A percentile compares a stretch with the other conserved stretches of the same genome.
Evolutionary conservation across 2,113 vertebrate species (phyloP).

Genomic region (Hassar affinis): DNA sequence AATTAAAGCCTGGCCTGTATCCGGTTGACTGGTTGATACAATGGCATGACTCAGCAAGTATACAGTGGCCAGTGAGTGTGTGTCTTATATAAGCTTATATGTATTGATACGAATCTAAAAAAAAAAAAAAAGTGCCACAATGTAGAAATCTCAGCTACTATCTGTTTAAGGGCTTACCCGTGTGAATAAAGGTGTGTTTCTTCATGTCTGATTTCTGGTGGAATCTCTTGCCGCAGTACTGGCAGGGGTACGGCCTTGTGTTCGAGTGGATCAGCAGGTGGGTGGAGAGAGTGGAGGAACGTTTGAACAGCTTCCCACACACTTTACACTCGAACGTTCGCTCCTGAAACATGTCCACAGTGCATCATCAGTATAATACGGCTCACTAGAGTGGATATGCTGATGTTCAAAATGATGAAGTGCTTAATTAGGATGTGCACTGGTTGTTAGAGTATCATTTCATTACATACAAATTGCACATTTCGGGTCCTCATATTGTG

Average conservation of each 20-base stretch:
- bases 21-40: no score
- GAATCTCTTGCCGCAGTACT: conserved; percentile 73
- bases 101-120: neutral
- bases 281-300: conserved; percentile 74
- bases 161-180: conserved; percentile 16
- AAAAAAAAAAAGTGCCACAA: no score
- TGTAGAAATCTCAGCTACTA: neutral
- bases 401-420: neutral
- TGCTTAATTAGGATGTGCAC: neutral
- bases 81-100: no score
- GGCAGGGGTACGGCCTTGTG: conserved; percentile 72
- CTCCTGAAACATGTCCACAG: conserved; percentile 32
- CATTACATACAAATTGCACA: neutral
- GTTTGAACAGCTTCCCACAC: conserved; percentile 74
- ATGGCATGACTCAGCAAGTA: neutral
- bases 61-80: neutral
- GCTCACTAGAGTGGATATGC: neutral
- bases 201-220: conserved; percentile 72
- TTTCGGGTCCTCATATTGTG: neutral
- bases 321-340: conserved; percentile 66
- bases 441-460: neutral
- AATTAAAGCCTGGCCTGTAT: no score
- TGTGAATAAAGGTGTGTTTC: conserved; percentile 60
- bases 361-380: neutral
- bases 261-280: conserved; percentile 75